Evolutionary conservation across 2,888 invertebrate genomes (phyloP), one percentile per base, ranked within the genome.

Genomic region (Acholoe squamosa): DNA sequence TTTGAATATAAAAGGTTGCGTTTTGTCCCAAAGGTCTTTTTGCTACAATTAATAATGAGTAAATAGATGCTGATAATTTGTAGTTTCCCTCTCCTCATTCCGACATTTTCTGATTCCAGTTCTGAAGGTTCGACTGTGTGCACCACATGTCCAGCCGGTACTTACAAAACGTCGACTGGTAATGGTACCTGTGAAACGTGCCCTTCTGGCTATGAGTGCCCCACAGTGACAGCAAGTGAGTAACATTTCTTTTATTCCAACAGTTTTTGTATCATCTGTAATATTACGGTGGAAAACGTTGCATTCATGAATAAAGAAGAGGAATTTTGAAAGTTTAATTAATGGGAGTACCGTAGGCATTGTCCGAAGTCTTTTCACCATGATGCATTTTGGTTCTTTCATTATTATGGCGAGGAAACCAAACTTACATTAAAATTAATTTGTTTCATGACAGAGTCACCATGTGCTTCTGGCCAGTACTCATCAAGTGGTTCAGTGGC

Each of bases 401-500:
- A 77, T 92, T 10, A 5, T 71, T 7, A 7, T 71, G 71, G 28
- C 28, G 12, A 71, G 16, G 22, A 19, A 56, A 19, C 16, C 71
- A 43, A 43, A 43, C 10, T 43, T 7, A 43, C 3, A 7, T 3
- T 43, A 43, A 43, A 43, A 33, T 19, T 61, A 1, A 3, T n/a
- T 61, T 71, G 5, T 52, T n/a, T 52, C 0, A 33, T 89, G 0
- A 22, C 92, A 91, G 95, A 94, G 12, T 91, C 93, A 12, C 92
- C 91, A 7, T 95, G 95, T 92, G 61, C 91, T 0, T 19, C 43
- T 86, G 95, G 95, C 0, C 93, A 92, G 84, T 95, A 94, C 93
- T 95, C 95, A 91, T 90, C 94, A 43, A 95, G 94, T 12, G 94
- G 93, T 12, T 89, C 90, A 28, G 67, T 86, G 33, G 89, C 90